phyloP scores from a whole-genome alignment of 2,113 vertebrate species.

The Gopherus evgoodei region DNA sequence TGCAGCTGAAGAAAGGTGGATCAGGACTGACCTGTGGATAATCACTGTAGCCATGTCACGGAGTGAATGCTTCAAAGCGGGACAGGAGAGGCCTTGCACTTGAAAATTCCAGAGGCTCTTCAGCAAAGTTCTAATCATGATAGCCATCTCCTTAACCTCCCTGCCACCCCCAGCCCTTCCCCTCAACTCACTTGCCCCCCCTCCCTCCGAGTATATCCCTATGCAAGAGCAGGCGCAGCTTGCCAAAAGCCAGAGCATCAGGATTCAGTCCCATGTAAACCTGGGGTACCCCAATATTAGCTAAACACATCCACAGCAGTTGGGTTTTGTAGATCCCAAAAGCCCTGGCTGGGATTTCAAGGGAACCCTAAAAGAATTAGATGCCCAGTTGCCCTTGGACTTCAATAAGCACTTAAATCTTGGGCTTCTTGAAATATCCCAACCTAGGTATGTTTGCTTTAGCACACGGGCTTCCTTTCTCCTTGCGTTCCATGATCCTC shows the following conservation, averaged over 20 bases:
- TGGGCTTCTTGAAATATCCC: neutral
- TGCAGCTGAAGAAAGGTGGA: neutral
- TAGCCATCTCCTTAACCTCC: neutral
- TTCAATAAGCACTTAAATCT: neutral
- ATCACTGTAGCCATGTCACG: neutral
- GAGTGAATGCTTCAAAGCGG: neutral
- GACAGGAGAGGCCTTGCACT: neutral
- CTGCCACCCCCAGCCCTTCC: neutral
- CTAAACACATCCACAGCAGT: neutral
- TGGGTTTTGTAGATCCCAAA: neutral
- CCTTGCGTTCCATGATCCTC: neutral
- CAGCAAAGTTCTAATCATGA: neutral
- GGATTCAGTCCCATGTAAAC: neutral
- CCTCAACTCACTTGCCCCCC: neutral
- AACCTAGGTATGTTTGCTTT: neutral
- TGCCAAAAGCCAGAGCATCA: neutral
- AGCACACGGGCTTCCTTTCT: neutral
- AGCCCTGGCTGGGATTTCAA: neutral
- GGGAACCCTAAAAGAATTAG: neutral
- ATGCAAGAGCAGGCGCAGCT: neutral
- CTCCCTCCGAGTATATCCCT: neutral
- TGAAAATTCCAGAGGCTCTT: neutral
- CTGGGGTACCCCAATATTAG: neutral
- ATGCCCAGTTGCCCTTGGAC: neutral
- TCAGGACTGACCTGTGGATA: neutral